Percentiles rank a stretch among this genome's conserved stretches.
phyloP scores from a whole-genome alignment of 2,797 vertebrate genomes.

The Microctenopoma stevenorrisi region DNA sequence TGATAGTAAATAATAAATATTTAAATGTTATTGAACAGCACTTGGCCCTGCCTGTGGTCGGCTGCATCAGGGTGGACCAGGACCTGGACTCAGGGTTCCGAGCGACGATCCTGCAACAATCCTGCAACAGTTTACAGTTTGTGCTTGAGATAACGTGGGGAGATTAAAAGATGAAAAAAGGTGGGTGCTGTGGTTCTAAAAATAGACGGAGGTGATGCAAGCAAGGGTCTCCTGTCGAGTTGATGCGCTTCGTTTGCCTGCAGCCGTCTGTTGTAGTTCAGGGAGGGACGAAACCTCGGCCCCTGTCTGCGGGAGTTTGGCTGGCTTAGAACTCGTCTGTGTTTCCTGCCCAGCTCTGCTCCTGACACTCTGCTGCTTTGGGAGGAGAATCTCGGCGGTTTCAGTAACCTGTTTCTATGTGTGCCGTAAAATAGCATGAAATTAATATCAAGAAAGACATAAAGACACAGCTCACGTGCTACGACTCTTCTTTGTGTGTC shows the following conservation, averaged over 20 bases:
- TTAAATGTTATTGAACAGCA: too few relatives aligned
- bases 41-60: too few relatives aligned
- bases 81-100: too few relatives aligned
- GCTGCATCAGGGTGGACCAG: too few relatives aligned
- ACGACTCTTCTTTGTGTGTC: constrained; percentile 65
- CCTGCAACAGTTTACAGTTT: constrained; percentile 52
- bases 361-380: constrained; percentile 29
- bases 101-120: not conserved
- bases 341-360: constrained; percentile 42
- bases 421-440: constrained; percentile 53
- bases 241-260: constrained; percentile 71
- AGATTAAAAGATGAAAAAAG: constrained; percentile 43
- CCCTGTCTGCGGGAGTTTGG: constrained; percentile 72
- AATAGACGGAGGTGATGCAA: constrained; percentile 83
- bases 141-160: constrained; percentile 43
- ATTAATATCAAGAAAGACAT: constrained; percentile 66
- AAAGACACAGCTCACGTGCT: constrained; percentile 61
- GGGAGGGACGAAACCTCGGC: constrained; percentile 67
- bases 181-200: constrained; percentile 78
- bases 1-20: too few relatives aligned
- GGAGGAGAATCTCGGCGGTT: constrained; percentile 36
- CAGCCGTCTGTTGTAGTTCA: constrained; percentile 78
- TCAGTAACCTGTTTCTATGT: constrained; percentile 59
- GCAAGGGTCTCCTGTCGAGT: constrained; percentile 78
- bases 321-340: constrained; percentile 45